phyloP scores from a whole-genome alignment of 2,888 invertebrate genomes.

The Drosophila pseudotakahashii region DNA sequence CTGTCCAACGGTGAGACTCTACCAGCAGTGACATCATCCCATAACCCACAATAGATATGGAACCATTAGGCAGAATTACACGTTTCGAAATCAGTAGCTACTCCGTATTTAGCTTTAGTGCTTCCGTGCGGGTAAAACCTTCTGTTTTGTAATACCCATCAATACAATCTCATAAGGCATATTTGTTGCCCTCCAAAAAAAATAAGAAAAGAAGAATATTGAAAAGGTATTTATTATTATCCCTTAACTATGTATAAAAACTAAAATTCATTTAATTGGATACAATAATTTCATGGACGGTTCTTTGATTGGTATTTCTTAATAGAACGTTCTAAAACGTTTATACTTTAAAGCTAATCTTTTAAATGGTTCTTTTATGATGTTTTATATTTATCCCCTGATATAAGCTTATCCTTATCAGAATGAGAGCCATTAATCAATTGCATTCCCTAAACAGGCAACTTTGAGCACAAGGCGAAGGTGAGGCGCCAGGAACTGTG shows the following conservation, averaged over 20 bases:
- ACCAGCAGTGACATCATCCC: slow-evolving; percentile 19
- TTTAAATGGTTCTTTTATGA: too few species aligned
- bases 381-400: not conserved
- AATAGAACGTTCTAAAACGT: too few species aligned
- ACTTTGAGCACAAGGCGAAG: slow-evolving; percentile 87
- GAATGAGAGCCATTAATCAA: not conserved
- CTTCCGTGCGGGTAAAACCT: not conserved
- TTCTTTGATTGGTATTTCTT: too few species aligned
- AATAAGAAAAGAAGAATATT: too few species aligned
- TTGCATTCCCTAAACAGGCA: slow-evolving; percentile 83
- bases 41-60: not conserved
- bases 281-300: too few species aligned
- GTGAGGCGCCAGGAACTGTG: slow-evolving; percentile 92
- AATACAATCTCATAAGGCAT: not conserved
- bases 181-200: not conserved
- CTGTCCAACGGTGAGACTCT: slow-evolving; percentile 90
- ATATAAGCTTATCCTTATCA: not conserved
- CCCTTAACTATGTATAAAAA: too few species aligned
- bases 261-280: too few species aligned
- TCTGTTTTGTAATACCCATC: not conserved
- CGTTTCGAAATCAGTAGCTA: slow-evolving; percentile 6
- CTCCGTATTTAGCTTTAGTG: not conserved
- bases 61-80: slow-evolving; percentile 2
- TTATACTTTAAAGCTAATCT: too few species aligned
- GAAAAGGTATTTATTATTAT: too few species aligned